A percentile compares a stretch with the other conserved stretches of the same genome.
These are phyloP conservation scores for Hemaris fuciformis DNA, from an alignment of 2,888 invertebrate species.

Conservation along the genomic window DNA sequence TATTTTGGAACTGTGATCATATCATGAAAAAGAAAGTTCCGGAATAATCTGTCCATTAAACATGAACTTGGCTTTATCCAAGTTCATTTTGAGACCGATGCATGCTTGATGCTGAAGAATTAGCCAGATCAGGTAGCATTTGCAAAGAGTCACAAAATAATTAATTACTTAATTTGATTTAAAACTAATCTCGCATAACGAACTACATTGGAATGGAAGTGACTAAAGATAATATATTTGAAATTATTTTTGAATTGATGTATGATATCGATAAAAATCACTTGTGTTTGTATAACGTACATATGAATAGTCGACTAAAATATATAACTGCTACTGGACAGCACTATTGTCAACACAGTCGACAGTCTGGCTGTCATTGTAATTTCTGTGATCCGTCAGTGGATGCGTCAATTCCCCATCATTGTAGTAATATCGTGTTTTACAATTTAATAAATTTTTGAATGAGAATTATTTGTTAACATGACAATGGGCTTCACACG, in stretches of 20 bases:
- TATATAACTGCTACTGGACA: not conserved
- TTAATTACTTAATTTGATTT: too few relatives aligned
- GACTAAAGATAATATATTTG: not conserved
- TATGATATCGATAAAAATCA: not conserved
- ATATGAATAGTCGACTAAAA: not conserved
- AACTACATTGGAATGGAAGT: too few relatives aligned
- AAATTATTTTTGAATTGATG: too few relatives aligned
- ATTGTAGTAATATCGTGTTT: constrained; percentile 58
- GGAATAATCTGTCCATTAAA: too few relatives aligned
- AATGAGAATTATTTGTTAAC: constrained; percentile 66
- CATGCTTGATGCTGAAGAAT: too few relatives aligned
- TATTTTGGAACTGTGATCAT: too few relatives aligned
- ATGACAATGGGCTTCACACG: constrained; percentile 71
- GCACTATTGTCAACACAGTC: not conserved
- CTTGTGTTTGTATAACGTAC: not conserved
- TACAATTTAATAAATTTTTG: constrained; percentile 62
- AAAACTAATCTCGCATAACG: too few relatives aligned
- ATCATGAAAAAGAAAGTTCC: too few relatives aligned
- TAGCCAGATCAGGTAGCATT: too few relatives aligned
- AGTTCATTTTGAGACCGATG: too few relatives aligned
- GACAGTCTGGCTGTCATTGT: constrained; percentile 18
- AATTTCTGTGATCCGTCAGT: constrained; percentile 19
- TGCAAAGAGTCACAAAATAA: too few relatives aligned
- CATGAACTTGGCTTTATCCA: too few relatives aligned
- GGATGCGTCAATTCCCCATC: constrained; percentile 49